Base-by-base conservation (phyloP, 2,888 invertebrate species). In the Dioctria rufipes region DNA sequence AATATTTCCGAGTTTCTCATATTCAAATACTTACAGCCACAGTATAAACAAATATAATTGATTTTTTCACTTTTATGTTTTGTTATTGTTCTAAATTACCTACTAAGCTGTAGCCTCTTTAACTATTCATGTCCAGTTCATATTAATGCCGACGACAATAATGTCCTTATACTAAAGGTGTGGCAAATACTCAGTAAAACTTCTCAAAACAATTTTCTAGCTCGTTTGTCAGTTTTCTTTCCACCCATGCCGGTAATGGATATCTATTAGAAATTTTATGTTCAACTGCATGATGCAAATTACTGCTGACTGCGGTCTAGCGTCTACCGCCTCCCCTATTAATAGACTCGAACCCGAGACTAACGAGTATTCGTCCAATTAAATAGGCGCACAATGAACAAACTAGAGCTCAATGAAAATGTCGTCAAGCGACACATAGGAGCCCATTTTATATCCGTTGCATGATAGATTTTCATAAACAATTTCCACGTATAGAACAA, bases 381-480 rank as follows among this genome's bases (percentile, higher is more conserved):
- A 69, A 51, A 43, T 54, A 25, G 25, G 25, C 25, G 25, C 25
- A 37, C 69, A 69, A 69, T 54, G 54, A 69, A 46, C n/a, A 54
- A 69, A 69, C 67, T 43, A 51, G 39, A 43, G 39, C 39, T 8
- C 51, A 39, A 51, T 69, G 54, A 39, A 69, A 69, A 51, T 69
- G 42, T 69, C 51, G 8, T 39, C 69, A 6, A 13, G 25, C 25
- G n/a, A 43, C 46, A 67, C 42, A 51, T 25, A 11, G 39, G 69
- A 39, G 51, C 49, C 39, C 4, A 11, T 51, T 69, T 69, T 46
- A 51, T 51, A 51, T 5, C 11, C 49, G 69, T 42, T 69, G 69
- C 51, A 69, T 69, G 51, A 51, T 25, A 69, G 69, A 69, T 69
- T 69, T 69, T 69, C 69, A 69, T 69, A 69, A 69, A 69, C 69